Evolutionary conservation across 64 coral and sea anemone species (phyloP).

Genomic region (Actinia equina): DNA sequence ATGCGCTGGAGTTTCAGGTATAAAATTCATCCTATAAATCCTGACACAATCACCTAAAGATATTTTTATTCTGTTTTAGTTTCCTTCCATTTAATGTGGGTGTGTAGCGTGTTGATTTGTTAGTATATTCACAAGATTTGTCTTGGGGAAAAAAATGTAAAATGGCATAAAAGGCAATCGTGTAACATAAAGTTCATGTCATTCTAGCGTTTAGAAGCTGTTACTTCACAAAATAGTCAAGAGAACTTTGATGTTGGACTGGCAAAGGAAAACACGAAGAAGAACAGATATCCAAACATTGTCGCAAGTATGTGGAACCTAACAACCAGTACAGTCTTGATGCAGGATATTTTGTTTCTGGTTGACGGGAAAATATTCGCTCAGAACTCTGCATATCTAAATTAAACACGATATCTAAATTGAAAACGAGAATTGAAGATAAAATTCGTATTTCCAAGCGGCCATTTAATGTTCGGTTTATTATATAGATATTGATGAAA

Average conservation of each 20-base stretch:
- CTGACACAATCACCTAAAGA: too few relatives aligned
- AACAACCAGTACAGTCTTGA: too few relatives aligned
- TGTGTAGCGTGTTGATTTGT: too few relatives aligned
- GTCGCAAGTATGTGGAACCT: neutral
- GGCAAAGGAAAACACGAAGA: neutral
- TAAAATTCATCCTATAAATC: neutral
- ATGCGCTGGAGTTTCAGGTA: slow-evolving; percentile 63
- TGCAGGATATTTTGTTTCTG: too few relatives aligned
- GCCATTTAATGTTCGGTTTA: too few relatives aligned
- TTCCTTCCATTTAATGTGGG: neutral
- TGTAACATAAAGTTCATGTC: neutral
- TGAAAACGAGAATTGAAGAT: too few relatives aligned
- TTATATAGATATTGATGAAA: too few relatives aligned
- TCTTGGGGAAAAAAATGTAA: neutral
- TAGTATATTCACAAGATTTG: neutral
- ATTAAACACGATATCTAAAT: too few relatives aligned
- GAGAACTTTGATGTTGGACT: slow-evolving; percentile 15
- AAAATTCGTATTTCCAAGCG: too few relatives aligned
- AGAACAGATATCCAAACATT: neutral
- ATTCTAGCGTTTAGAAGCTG: neutral
- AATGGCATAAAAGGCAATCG: neutral
- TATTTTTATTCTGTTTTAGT: neutral
- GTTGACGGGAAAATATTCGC: too few relatives aligned
- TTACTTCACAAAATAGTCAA: slow-evolving; percentile 16
- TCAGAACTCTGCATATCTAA: too few relatives aligned